Evolutionary conservation across 2,888 invertebrate genomes (phyloP), one percentile per base, ranked within the genome.

Genomic region (Athalia rosae): DNA sequence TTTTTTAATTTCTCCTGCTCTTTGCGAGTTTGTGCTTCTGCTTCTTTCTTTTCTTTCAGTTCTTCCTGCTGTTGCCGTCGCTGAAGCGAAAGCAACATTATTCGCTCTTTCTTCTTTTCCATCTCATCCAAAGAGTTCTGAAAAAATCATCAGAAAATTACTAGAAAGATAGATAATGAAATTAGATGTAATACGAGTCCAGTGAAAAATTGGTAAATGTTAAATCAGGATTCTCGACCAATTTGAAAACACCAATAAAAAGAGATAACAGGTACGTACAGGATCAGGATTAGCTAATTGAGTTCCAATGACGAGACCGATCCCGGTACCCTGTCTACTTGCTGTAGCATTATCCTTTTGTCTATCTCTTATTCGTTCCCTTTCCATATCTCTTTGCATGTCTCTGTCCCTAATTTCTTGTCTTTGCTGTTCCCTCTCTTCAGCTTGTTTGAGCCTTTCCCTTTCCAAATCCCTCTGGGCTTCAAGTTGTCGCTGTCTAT

Each of bases 41-140:
- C 94, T 89, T 98, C 98, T 85, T 97, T 96, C 56, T 94, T 92
- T 81, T 95, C 94, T 81, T 96, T 94, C 79, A 95, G 93, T 90
- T 96, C 96, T 89, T 98, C 98, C 84, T 96, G 97, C 82, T 97
- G 95, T 89, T 97, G 97, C 83, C 96, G 94, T 85, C 99, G 93
- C 90, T 97, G 97, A 84, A 97, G 91, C 9, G 98, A 98, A 86
- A 96, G 91, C 89, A 97, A 91, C 93, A 98, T 95, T 79, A 99
- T 96, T 83, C 95, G 94, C 89, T 98, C 97, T 88, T 98, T 98
- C 88, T 96, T 98, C 80, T 94, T 94, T 90, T 97, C 97, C 95
- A 98, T 97, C 90, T 98, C 97, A 83, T 97, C 96, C 77, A 96
- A 93, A 6, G 95, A 94, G 86, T 94, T 95, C 97, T 97, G 89